These are phyloP conservation scores for Steinernema hermaphroditum DNA, from an alignment of 2,888 invertebrate species.

Conservation along the genomic window DNA sequence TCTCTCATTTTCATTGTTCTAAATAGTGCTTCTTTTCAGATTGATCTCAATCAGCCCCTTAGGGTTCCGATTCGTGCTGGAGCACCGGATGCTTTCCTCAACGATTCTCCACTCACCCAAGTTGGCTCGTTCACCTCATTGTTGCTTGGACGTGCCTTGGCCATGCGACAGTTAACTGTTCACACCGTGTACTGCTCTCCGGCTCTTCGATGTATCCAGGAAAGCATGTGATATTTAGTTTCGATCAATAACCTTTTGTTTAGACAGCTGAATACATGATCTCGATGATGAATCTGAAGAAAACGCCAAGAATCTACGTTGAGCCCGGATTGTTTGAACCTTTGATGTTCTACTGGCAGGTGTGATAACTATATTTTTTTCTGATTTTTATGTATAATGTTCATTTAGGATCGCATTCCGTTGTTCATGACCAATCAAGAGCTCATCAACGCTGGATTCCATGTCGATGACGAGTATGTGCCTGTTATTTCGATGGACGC, in stretches of 20 bases:
- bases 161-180: neutral
- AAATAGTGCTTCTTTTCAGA: too few species aligned
- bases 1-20: neutral
- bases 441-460: conserved; percentile 9
- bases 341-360: conserved; percentile 36
- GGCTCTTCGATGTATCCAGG: conserved; percentile 33
- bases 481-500: neutral
- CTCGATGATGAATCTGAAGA: conserved; percentile 20
- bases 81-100: conserved; percentile 23
- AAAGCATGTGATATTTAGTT: neutral
- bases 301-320: conserved; percentile 19
- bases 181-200: conserved; percentile 30
- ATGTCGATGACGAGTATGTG: conserved; percentile 23
- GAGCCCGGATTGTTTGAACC: conserved; percentile 36
- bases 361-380: neutral
- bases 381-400: too few species aligned
- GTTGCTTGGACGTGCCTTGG: conserved; percentile 27
- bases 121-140: conserved; percentile 12
- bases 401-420: conserved; percentile 28
- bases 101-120: conserved; percentile 34
- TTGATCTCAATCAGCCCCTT: conserved; percentile 35
- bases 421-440: conserved; percentile 22
- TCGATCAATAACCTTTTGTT: neutral
- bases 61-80: neutral
- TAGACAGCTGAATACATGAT: conserved; percentile 31